These are phyloP conservation scores for Teleiodes luculella DNA, from an alignment of 2,888 invertebrate genomes.

Conservation along the genomic window DNA sequence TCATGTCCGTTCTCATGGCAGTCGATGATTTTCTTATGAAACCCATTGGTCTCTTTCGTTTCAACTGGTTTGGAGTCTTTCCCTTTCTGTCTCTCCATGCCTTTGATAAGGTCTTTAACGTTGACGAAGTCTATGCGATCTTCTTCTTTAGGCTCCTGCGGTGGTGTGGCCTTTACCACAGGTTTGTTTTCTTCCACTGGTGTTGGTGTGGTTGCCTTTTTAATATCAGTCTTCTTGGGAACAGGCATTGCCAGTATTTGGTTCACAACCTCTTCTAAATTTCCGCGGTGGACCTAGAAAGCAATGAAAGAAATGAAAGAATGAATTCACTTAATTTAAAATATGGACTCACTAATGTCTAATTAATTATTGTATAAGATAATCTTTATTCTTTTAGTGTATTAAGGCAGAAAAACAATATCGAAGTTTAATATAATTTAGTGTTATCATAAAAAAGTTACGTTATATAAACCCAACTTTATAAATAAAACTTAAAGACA, in stretches of 20 bases:
- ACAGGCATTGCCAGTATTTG: constrained; percentile 64
- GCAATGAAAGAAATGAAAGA: too few species aligned
- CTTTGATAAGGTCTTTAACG: constrained; percentile 80
- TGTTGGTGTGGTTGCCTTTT: constrained; percentile 43
- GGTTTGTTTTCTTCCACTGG: constrained; percentile 50
- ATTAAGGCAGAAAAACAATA: too few species aligned
- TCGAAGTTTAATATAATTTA: too few species aligned
- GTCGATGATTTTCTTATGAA: constrained; percentile 55
- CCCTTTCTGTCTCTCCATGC: constrained; percentile 76
- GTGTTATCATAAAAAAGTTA: too few species aligned
- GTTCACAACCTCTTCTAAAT: constrained; percentile 69
- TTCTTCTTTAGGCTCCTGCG: constrained; percentile 60
- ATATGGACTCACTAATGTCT: too few species aligned
- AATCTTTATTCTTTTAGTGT: too few species aligned
- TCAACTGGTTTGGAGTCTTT: constrained; percentile 40
- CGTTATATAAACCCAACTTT: too few species aligned
- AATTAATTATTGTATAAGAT: too few species aligned
- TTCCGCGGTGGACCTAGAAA: constrained; percentile 79
- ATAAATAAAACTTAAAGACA: too few species aligned
- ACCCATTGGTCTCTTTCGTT: constrained; percentile 61
- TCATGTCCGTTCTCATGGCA: constrained; percentile 40
- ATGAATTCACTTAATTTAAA: too few species aligned
- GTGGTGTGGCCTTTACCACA: constrained; percentile 36
- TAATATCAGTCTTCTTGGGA: constrained; percentile 55
- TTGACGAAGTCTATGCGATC: constrained; percentile 76